Conservation (phyloP, 2,113 vertebrate species). For the Theristicus caerulescens region DNA sequence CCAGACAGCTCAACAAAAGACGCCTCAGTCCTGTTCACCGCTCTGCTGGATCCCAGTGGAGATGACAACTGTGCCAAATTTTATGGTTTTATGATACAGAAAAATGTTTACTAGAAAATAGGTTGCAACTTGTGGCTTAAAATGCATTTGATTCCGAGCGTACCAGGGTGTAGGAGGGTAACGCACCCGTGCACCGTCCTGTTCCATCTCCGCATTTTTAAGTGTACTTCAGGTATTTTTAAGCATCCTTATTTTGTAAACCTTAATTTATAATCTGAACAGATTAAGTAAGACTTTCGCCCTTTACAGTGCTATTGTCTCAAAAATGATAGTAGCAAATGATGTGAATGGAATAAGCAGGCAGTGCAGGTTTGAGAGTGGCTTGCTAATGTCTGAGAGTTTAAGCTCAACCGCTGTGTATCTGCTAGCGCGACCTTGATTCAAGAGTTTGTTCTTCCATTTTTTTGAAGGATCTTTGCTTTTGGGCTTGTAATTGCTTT, state of each 20-base stretch:
- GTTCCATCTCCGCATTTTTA: not conserved
- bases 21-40: not conserved
- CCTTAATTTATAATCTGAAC: conserved; percentile 48
- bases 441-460: conserved; percentile 49
- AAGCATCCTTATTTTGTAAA: conserved; percentile 62
- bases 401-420: not conserved
- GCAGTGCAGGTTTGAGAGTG: not conserved
- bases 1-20: not conserved
- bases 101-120: conserved; percentile 33
- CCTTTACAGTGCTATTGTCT: not conserved
- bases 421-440: conserved; percentile 33
- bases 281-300: not conserved
- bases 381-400: not conserved
- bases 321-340: not conserved
- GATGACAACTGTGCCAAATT: conserved; percentile 67
- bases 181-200: fast-evolving
- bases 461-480: conserved; percentile 69
- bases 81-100: conserved; percentile 23
- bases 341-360: not conserved
- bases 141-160: not conserved
- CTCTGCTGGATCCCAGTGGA: not conserved
- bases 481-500: conserved; percentile 70
- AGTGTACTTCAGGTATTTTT: conserved; percentile 61
- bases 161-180: not conserved
- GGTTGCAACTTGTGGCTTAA: conserved; percentile 61